Evolutionary conservation across 2,888 invertebrate genomes (phyloP), one percentile per base, ranked within the genome.

Genomic region (Campoplex nolae): DNA sequence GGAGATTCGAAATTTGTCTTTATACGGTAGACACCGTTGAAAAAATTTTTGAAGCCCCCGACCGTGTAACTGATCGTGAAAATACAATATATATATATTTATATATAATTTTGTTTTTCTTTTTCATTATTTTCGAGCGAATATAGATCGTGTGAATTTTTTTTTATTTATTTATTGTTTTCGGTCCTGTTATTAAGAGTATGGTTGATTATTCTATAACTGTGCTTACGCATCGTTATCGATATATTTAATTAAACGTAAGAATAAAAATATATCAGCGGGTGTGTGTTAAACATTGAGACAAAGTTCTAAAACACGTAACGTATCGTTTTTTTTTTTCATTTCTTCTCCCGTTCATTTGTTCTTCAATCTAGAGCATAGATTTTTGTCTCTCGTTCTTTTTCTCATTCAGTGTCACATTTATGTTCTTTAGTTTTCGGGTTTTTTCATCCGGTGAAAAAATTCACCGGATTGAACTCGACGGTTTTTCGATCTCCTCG

Each of bases 211-310:
- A 88, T 81, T 87, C 71, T 82, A 85, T 87, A 85, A 80, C 84
- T 65, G 84, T 87, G 85, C 88, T 79, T 88, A 74, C 78, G 81
- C 88, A 85, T 78, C 32, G 78, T 89, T 78, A 84, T 83, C 32
- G 56, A 71, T 79, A 79, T 79, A 67, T 79, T 92, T 90, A 92
- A 90, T 91, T 91, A 92, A 91, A 92, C 89, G 91, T 91, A 90
- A 89, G 89, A 91, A 92, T 91, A 91, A 90, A 92, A 93, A 93
- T 91, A 92, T 91, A 90, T 88, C 90, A 91, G 90, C 90, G 87
- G 85, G 90, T 70, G 65, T 73, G 56, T 87, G 89, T 91, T 90
- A 90, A 89, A 93, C 92, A 92, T 90, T 90, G 90, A 93, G 91
- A 92, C 90, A 93, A 90, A 90, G 88, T 91, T 89, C 88, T 92